Percentiles rank a stretch among this genome's conserved stretches.
These are phyloP conservation scores for Promerops cafer DNA, from an alignment of 2,113 vertebrate species.

Conservation along the genomic window DNA sequence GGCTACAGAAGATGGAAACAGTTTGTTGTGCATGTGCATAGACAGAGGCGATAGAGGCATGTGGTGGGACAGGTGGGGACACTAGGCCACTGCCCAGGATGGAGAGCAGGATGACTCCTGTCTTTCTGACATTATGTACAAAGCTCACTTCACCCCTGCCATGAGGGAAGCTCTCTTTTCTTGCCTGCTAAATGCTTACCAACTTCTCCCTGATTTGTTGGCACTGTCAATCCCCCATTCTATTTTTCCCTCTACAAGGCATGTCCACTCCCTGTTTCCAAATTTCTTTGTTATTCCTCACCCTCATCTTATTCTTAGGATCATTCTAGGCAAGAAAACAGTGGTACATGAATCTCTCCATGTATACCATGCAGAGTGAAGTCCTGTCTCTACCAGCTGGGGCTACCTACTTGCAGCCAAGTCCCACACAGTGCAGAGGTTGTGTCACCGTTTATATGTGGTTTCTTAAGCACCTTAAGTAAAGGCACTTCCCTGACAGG, in stretches of 20 bases:
- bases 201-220: not conserved
- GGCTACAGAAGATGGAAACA: not conserved
- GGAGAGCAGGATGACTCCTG: not conserved
- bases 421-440: not conserved
- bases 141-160: not conserved
- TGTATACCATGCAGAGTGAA: fast-evolving
- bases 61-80: fast-evolving
- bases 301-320: not conserved
- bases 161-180: not conserved
- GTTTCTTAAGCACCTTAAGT: not conserved
- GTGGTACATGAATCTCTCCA: not conserved
- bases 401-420: not conserved
- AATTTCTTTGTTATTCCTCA: not conserved
- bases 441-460: not conserved
- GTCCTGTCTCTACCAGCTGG: not conserved
- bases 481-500: not conserved
- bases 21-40: not conserved
- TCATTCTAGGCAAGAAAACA: not conserved
- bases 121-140: not conserved
- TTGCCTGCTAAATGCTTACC: not conserved
- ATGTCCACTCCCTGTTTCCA: not conserved
- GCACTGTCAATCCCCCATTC: not conserved
- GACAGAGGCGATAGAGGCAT: not conserved
- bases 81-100: not conserved
- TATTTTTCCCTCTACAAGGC: not conserved